Percentiles rank a stretch among this genome's conserved stretches.
phyloP scores from a whole-genome alignment of 30 jellyfish, hydroid and myxozoan genomes.

The Phacellophora camtschatica region DNA sequence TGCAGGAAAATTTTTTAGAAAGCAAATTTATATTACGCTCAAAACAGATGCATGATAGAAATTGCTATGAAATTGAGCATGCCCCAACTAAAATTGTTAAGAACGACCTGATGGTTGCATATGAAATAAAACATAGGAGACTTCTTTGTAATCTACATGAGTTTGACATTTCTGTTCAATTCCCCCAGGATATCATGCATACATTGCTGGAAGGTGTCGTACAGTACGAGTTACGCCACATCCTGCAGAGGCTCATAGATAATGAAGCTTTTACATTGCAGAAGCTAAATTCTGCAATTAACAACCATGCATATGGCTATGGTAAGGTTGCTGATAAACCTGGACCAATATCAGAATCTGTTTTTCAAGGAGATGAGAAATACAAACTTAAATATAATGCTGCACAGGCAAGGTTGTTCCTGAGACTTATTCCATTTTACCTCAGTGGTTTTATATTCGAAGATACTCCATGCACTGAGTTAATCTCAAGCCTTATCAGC shows the following conservation, averaged over 20 bases:
- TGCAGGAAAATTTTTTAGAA: slow-evolving; percentile 42
- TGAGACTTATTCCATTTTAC: slow-evolving; percentile 35
- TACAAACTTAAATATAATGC: slow-evolving; percentile 46
- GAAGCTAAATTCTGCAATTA: slow-evolving; percentile 22
- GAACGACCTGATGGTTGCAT: slow-evolving; percentile 4
- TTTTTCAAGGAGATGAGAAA: slow-evolving; percentile 36
- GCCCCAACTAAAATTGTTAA: slow-evolving; percentile 14
- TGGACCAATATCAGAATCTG: slow-evolving; percentile 50
- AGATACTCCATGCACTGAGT: neutral
- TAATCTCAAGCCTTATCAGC: slow-evolving; percentile 3
- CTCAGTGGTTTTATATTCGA: neutral
- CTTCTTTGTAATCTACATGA: slow-evolving; percentile 9
- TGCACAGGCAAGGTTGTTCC: slow-evolving; percentile 37
- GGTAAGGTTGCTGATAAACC: slow-evolving; percentile 36
- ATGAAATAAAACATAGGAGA: slow-evolving; percentile 18
- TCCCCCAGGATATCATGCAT: slow-evolving; percentile 62
- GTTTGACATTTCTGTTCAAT: slow-evolving; percentile 38
- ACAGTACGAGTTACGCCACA: slow-evolving; percentile 6
- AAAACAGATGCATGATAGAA: neutral
- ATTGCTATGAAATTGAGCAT: slow-evolving; percentile 26
- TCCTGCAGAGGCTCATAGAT: neutral
- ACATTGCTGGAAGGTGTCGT: slow-evolving; percentile 38
- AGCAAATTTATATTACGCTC: neutral
- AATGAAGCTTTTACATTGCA: neutral
- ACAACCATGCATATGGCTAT: slow-evolving; percentile 30